phyloP scores from a whole-genome alignment of 2,888 invertebrate genomes.

The Drosophila testacea region DNA sequence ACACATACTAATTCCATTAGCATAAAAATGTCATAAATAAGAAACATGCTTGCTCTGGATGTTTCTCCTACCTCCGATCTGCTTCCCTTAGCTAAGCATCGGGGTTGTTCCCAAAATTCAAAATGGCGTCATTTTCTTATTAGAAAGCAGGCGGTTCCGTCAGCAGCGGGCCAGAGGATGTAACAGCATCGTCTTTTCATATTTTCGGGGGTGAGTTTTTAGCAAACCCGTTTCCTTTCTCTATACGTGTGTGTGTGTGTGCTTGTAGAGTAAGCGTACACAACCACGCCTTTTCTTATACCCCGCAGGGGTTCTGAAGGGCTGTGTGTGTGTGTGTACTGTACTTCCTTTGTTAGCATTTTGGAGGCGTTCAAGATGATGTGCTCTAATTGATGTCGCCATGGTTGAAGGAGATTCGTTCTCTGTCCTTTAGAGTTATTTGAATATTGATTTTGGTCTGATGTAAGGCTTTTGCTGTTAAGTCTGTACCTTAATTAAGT shows the following conservation, averaged over 20 bases:
- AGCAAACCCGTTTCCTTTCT: constrained; percentile 61
- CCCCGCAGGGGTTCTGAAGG: constrained; percentile 13
- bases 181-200: constrained; percentile 52
- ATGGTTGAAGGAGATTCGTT: constrained; percentile 22
- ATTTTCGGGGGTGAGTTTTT: constrained; percentile 73
- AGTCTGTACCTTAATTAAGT: constrained; percentile 72
- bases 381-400: constrained; percentile 73
- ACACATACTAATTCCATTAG: constrained; percentile 68
- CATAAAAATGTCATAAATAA: constrained; percentile 82
- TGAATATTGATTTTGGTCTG: constrained; percentile 71
- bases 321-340: constrained; percentile 54
- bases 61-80: constrained; percentile 35
- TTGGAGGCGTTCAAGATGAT: constrained; percentile 68
- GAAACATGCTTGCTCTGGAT: constrained; percentile 60
- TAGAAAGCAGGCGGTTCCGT: constrained; percentile 69
- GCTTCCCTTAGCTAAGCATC: constrained; percentile 39
- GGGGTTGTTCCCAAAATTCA: constrained; percentile 72
- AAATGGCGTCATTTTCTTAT: constrained; percentile 84
- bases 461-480: constrained; percentile 2
- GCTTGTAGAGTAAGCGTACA: not conserved
- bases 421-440: constrained; percentile 26
- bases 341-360: constrained; percentile 47
- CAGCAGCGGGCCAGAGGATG: not conserved
- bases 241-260: constrained; percentile 6
- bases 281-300: constrained; percentile 72